Base-by-base conservation (phyloP, 1,140 invertebrate species). In the Solen grandis region DNA sequence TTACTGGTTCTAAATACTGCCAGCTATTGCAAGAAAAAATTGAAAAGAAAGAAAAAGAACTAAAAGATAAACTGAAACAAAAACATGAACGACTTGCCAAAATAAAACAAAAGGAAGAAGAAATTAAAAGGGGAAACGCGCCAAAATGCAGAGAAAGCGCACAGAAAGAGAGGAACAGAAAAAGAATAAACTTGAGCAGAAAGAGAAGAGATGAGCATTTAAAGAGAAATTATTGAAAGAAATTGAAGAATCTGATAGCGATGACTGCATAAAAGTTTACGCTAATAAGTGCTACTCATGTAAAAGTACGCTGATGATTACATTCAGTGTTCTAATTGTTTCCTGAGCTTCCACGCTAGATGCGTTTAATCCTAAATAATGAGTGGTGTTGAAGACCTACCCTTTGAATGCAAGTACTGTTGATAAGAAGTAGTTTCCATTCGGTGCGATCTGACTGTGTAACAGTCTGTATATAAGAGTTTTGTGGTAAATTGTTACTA, bases 321-420 rank as follows among this genome's bases (percentile, higher is more conserved):
- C 25, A 74, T 74, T 36, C 29, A 74, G 33, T 74, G 54, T 57
- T 38, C 36, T 8, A 55, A 60, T 27, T 74, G 70, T 27, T 60
- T 41, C 36, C 31, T 35, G 5, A 16, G 70, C 14, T 74, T 74
- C 62, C 70, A 74, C 31, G 4, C 62, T 22, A n/a, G 2, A 10
- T 74, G 70, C 46, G 70, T 74, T 25, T 2, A 19, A 14, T 25
- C 38, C 19, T 54, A 74, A 14, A n/a, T 60, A 25, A 27, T 74
- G 2, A 5, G 19, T 10, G 19, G n/a, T 1, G 1, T n/a, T 1
- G 55, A 74, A 16, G 70, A 57, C 14, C n/a, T 74, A 36, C 55
- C 55, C 22, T 74, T 74, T 41, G 54, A 74, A 41, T 74, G 70
- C 38, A 74, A 59, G 46, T 74, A 74, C 25, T 74, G 70, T 35